Conservation (phyloP, 2,113 vertebrate genomes). For the Muntiacus muntjak region DNA sequence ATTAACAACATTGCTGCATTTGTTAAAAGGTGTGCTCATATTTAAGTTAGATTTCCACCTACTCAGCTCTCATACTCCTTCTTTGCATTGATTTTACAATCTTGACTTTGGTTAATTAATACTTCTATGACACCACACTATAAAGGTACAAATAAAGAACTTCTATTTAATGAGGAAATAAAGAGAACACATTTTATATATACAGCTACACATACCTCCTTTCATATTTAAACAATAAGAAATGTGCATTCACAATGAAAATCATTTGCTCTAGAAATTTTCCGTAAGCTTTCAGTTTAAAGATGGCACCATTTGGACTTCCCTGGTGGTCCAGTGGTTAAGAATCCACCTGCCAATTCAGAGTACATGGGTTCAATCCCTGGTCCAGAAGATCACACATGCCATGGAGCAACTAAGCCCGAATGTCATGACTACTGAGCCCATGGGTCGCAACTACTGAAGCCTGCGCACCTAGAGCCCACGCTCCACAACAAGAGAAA, state of each 20-base stretch:
- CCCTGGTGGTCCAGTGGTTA: not conserved
- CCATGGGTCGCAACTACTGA: not conserved
- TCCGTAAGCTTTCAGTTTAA: conserved; percentile 29
- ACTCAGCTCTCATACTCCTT: not conserved
- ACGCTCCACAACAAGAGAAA: not conserved
- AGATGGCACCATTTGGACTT: not conserved
- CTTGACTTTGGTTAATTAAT: conserved; percentile 30
- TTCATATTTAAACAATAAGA: not conserved
- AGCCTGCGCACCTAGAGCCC: not conserved
- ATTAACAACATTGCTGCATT: conserved; percentile 36
- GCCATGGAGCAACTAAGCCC: not conserved
- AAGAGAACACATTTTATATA: conserved; percentile 27
- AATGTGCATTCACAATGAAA: not conserved
- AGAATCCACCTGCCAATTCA: not conserved
- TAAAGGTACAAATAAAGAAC: conserved; percentile 23
- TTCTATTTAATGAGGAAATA: conserved; percentile 1
- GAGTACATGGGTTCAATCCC: not conserved
- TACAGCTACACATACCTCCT: not conserved
- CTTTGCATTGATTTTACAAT: conserved; percentile 2
- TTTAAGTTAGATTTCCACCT: conserved; percentile 50
- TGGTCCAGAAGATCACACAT: not conserved
- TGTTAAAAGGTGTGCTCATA: conserved; percentile 1
- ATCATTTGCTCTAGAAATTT: not conserved
- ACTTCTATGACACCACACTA: not conserved
- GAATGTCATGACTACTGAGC: not conserved